Conservation (phyloP, 2,888 invertebrate species). For the Thymelicus lineola region DNA sequence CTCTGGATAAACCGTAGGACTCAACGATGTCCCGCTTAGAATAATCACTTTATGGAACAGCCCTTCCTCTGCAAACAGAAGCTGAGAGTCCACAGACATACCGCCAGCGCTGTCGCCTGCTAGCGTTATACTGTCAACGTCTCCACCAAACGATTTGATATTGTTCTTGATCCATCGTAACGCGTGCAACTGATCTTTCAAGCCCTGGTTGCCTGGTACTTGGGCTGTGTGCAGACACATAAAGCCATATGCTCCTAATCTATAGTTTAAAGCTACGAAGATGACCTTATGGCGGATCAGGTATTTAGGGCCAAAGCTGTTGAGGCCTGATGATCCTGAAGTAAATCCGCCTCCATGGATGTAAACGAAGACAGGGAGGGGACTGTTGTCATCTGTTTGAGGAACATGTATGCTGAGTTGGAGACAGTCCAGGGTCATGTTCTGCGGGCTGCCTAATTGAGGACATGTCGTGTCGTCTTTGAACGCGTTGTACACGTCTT, state of each 20-base stretch:
- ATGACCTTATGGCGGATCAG: constrained; percentile 61
- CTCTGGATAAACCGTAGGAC: constrained; percentile 46
- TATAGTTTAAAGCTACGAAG: constrained; percentile 64
- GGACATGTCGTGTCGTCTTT: constrained; percentile 62
- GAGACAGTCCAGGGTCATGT: constrained; percentile 56
- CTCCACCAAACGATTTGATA: constrained; percentile 65
- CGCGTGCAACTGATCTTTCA: constrained; percentile 64
- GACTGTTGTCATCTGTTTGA: constrained; percentile 51
- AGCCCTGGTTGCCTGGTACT: constrained; percentile 66
- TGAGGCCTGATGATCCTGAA: constrained; percentile 52
- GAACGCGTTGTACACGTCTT: constrained; percentile 58
- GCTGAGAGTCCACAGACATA: constrained; percentile 56
- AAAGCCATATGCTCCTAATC: constrained; percentile 67
- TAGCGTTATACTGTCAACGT: constrained; percentile 58
- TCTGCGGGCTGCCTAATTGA: constrained; percentile 45
- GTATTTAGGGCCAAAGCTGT: constrained; percentile 55
- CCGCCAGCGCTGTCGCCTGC: constrained; percentile 65
- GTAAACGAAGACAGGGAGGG: constrained; percentile 61
- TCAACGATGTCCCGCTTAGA: constrained; percentile 57
- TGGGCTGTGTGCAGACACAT: constrained; percentile 61
- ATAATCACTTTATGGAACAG: constrained; percentile 60
- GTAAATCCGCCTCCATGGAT: constrained; percentile 60
- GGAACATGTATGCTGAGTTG: constrained; percentile 63
- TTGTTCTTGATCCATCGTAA: constrained; percentile 64
- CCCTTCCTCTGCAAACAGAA: constrained; percentile 54